Conservation (phyloP, 1,140 invertebrate species). For the Ridgeia piscesae region DNA sequence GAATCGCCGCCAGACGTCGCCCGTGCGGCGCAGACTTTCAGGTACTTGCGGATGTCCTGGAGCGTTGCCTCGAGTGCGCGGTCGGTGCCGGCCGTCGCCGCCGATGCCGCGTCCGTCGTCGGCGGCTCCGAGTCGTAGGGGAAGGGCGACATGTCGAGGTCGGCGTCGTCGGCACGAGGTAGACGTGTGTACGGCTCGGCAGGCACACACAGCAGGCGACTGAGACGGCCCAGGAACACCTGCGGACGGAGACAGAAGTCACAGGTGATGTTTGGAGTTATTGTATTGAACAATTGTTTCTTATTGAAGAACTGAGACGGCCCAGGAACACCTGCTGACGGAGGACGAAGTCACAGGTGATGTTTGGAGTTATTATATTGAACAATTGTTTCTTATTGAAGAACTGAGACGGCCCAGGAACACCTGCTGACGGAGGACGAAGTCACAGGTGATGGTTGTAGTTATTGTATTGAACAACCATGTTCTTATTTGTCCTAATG, state of each 20-base stretch:
- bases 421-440: neutral
- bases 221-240: constrained; percentile 1
- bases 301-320: too few relatives aligned
- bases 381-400: too few relatives aligned
- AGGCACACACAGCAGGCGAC: neutral
- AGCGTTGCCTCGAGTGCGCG: neutral
- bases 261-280: too few relatives aligned
- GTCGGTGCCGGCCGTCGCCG: neutral
- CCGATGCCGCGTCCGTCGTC: neutral
- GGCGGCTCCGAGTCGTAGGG: neutral
- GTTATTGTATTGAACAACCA: too few relatives aligned
- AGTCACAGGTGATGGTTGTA: neutral
- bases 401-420: neutral
- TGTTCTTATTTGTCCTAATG: too few relatives aligned
- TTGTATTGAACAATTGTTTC: too few relatives aligned
- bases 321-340: neutral
- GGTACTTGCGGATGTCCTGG: neutral
- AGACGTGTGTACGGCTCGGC: constrained; percentile 11
- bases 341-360: neutral
- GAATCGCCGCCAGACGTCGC: neutral
- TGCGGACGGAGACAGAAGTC: neutral
- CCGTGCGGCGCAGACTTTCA: neutral
- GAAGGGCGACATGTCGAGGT: neutral
- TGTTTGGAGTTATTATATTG: too few relatives aligned
- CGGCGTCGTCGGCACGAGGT: neutral